Evolutionary conservation across 35 echinoderm and acorn worm genomes (phyloP), one percentile per base, ranked within the genome.

Genomic region (Patiria miniata): DNA sequence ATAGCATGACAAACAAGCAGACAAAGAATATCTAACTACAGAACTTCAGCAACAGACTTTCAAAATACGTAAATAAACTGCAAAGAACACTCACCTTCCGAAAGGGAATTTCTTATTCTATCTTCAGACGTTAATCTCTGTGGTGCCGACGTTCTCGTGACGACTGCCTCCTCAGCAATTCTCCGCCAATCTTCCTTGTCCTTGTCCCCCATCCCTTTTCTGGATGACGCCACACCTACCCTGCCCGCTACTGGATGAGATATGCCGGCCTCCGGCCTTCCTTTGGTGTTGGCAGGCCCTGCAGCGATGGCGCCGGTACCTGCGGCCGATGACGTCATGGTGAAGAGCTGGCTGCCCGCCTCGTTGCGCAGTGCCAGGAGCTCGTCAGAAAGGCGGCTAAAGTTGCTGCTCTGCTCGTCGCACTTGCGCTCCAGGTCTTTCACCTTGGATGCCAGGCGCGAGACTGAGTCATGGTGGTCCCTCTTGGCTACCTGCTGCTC

Each of bases 341-440:
- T 83, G 78, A 88, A 85, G 36, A 97, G 77, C 52, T 93, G 91
- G 40, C 55, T 92, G 52, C 83, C 89, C 14, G 96, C 89, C 34
- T 95, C 93, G 39, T 87, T 69, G 53, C 96, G 76, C 18, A 99
- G 86, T 1, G 81, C 87, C 19, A 85, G 91, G 39, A 99, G 88
- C 79, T 99, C 96, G 21, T 92, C 54, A 16, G 96, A 89, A 0
- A 95, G 83, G 8, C 91, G 83, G 39, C 86, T 88, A 51, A 94
- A 94, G 47, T 91, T 99, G 36, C 52, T 83, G 61, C 92, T 91
- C 23, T 94, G 93, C 59, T 99, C 96, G 39, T 89, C 83, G 57
- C 93, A 99, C 81, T 94, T 91, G 79, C 78, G 82, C 87, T 99
- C 96, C 44, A 99, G 79, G 33, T 99, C 80, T 51, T 89, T 85